Evolutionary conservation across 1,140 invertebrate genomes (phyloP), one percentile per base, ranked within the genome.

Genomic region (Drosophila mayri): DNA sequence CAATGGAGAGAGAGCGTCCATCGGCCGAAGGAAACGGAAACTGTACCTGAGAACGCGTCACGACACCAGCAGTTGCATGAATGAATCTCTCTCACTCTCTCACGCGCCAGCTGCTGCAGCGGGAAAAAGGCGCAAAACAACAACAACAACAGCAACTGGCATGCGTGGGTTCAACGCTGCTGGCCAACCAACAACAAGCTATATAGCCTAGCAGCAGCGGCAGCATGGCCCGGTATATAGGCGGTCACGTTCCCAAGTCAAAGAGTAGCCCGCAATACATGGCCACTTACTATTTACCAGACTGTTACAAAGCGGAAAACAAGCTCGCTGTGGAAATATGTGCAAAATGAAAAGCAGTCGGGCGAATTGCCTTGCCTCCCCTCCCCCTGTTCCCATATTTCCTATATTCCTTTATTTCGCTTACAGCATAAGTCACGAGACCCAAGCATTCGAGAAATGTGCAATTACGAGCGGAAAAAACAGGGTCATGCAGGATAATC

Each of bases 31-130:
- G 38, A 76, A 86, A 87, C 84, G 44, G 38, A 76, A 86, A 87
- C 84, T 88, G 84, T 88, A 88, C 84, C 84, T 87, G 84, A 87
- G 81, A 80, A 84, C 81, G 71, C 71, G 67, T 77, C 71, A 67
- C 68, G 58, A 72, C 77, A 70, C 28, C 61, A 73, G 52, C 35
- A 38, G 80, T 73, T 88, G 85, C 50, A 88, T 88, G 84, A 88
- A 88, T 88, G 84, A 90, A 88, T 81, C 80, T 61, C 64, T 77
- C 80, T 38, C 71, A 73, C 60, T 35, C 71, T 64, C 43, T 46
- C 52, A 20, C 49, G 47, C 46, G 64, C 64, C 85, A 88, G 84
- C 84, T 90, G 80, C 84, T 76, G 71, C 64, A 71, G 54, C 58
- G 50, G 59, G 57, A 87, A 86, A 87, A 87, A 87, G 83, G 83